phyloP scores from a whole-genome alignment of 2,113 vertebrate genomes.

The Varanus salvator region DNA sequence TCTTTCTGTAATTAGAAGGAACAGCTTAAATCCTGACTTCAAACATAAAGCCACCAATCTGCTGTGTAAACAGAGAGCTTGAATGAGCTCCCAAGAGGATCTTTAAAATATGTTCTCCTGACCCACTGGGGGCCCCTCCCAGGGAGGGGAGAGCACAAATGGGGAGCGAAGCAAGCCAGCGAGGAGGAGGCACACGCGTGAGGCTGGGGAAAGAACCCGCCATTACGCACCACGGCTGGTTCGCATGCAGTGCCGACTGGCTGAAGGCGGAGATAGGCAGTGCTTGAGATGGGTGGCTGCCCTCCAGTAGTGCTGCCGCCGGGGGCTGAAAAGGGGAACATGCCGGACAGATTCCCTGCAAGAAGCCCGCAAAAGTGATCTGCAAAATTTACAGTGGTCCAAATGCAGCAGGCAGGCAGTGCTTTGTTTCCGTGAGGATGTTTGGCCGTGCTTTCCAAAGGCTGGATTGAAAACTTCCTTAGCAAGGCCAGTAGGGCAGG shows the following conservation, averaged over 20 bases:
- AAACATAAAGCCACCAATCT: conserved; percentile 74
- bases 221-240: neutral
- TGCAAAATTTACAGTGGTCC: neutral
- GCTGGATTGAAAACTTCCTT: neutral
- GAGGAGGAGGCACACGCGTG: conserved; percentile 24
- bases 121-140: conserved; percentile 28
- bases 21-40: conserved; percentile 74
- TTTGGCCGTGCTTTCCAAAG: neutral
- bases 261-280: neutral
- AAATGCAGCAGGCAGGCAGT: neutral
- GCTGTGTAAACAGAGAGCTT: conserved; percentile 73
- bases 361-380: too few relatives aligned
- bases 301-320: neutral
- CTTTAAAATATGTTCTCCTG: conserved; percentile 67
- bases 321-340: neutral
- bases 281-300: neutral
- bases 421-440: neutral
- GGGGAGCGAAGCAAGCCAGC: conserved; percentile 41
- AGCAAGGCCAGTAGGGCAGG: neutral
- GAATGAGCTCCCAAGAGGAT: conserved; percentile 63
- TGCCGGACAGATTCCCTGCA: neutral
- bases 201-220: neutral
- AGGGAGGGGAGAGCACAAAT: conserved; percentile 41
- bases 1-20: conserved; percentile 72
- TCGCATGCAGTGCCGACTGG: neutral